Evolutionary conservation across 2,888 invertebrate genomes (phyloP).

Genomic region (Protonemura montana): DNA sequence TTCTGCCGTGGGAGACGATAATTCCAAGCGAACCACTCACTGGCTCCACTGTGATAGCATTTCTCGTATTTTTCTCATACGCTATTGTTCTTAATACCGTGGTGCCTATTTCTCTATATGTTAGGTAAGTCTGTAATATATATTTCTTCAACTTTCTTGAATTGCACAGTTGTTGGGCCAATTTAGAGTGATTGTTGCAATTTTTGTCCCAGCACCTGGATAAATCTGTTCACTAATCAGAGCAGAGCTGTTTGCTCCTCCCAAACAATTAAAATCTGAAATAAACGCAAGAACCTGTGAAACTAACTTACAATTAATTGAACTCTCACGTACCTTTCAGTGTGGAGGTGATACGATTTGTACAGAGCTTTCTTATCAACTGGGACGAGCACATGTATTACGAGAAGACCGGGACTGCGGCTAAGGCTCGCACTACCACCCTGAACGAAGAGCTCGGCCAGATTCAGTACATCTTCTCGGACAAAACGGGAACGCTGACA

Average conservation of each 20-base stretch:
- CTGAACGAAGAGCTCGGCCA: conserved; percentile 98
- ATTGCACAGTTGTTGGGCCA: too few species aligned
- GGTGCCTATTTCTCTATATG: conserved; percentile 99
- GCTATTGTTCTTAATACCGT: conserved; percentile 99
- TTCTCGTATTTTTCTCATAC: conserved; percentile 98
- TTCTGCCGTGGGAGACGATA: conserved; percentile 93
- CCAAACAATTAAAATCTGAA: too few species aligned
- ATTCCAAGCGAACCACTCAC: conserved; percentile 83
- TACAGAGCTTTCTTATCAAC: conserved; percentile 97
- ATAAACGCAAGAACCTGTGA: too few species aligned
- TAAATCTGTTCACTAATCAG: too few species aligned
- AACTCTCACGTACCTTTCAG: conserved; percentile 55
- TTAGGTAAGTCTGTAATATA: conserved; percentile 71
- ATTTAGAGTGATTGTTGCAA: too few species aligned
- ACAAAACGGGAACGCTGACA: conserved; percentile 98
- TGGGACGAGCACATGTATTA: conserved; percentile 99
- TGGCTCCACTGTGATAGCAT: conserved; percentile 91
- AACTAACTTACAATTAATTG: too few species aligned
- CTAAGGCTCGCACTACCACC: conserved; percentile 96
- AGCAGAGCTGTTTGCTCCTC: too few species aligned
- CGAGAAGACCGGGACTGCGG: conserved; percentile 86
- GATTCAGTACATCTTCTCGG: conserved; percentile 99
- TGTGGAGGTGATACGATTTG: conserved; percentile 92
- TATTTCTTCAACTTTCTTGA: too few species aligned
- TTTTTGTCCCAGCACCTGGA: too few species aligned